Conservation (phyloP, 1,140 invertebrate species). For the Zaprionus kolodkinae region DNA sequence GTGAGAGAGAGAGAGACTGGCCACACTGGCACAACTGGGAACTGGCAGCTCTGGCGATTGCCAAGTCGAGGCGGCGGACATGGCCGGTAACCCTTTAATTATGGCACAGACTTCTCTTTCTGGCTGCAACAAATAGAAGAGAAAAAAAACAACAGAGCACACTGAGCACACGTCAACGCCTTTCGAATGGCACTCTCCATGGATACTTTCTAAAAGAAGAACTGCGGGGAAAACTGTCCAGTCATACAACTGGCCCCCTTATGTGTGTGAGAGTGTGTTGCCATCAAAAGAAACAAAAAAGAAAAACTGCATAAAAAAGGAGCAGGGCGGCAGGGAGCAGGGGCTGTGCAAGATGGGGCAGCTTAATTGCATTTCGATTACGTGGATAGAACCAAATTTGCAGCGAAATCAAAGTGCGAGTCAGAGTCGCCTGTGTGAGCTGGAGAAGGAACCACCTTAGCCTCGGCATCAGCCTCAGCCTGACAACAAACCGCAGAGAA, state of each 20-base stretch:
- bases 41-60: constrained; percentile 54
- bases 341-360: constrained; percentile 15
- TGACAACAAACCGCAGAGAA: constrained; percentile 59
- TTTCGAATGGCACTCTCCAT: constrained; percentile 72
- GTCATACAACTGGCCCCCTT: constrained; percentile 65
- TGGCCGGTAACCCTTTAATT: constrained; percentile 79
- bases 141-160: constrained; percentile 18
- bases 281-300: constrained; percentile 8
- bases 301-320: background rate
- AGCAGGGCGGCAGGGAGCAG: background rate
- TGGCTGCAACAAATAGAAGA: background rate
- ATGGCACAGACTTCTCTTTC: constrained; percentile 58
- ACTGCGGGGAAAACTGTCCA: constrained; percentile 60
- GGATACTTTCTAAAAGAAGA: constrained; percentile 61
- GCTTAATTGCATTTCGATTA: constrained; percentile 83
- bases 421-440: background rate
- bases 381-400: constrained; percentile 65
- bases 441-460: background rate
- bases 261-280: constrained; percentile 31
- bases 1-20: constrained; percentile 2
- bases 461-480: background rate
- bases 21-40: constrained; percentile 7
- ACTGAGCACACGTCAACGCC: constrained; percentile 65
- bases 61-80: constrained; percentile 69
- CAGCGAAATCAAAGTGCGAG: constrained; percentile 57